Evolutionary conservation across 1,140 invertebrate genomes (phyloP).

Genomic region (Camponotus pennsylvanicus): DNA sequence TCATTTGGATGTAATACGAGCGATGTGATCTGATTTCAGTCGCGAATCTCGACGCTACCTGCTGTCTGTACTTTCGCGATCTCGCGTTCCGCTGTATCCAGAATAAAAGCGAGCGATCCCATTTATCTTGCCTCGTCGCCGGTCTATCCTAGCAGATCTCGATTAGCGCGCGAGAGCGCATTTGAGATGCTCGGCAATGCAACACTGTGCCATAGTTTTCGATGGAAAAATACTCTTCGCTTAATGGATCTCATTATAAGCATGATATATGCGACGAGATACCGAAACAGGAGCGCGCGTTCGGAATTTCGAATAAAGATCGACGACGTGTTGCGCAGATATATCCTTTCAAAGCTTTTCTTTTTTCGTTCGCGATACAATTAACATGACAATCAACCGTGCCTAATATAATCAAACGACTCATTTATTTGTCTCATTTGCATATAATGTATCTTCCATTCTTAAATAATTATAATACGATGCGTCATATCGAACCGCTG

Average conservation of each 20-base stretch:
- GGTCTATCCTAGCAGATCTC: constrained; percentile 59
- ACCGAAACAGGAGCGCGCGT: neutral
- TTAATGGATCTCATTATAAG: constrained; percentile 31
- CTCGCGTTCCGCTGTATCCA: constrained; percentile 23
- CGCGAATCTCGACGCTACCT: constrained; percentile 55
- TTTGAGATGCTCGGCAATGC: neutral
- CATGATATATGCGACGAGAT: constrained; percentile 30
- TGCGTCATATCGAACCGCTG: neutral
- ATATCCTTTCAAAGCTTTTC: constrained; percentile 21
- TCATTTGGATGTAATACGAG: constrained; percentile 67
- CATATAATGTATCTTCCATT: constrained; percentile 40
- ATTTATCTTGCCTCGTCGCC: constrained; percentile 49
- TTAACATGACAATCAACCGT: constrained; percentile 39
- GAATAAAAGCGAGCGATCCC: constrained; percentile 44
- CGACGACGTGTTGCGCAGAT: neutral
- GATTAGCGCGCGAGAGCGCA: constrained; percentile 42
- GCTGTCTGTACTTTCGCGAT: constrained; percentile 44
- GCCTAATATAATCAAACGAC: constrained; percentile 37
- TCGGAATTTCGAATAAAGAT: constrained; percentile 36
- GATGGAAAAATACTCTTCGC: constrained; percentile 6
- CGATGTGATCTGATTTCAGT: constrained; percentile 68
- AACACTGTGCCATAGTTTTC: neutral
- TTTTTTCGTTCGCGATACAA: neutral
- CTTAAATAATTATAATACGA: constrained; percentile 42
- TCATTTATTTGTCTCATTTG: constrained; percentile 25